These are phyloP conservation scores for Andrena praecox DNA, from an alignment of 2,888 invertebrate species.

Conservation along the genomic window DNA sequence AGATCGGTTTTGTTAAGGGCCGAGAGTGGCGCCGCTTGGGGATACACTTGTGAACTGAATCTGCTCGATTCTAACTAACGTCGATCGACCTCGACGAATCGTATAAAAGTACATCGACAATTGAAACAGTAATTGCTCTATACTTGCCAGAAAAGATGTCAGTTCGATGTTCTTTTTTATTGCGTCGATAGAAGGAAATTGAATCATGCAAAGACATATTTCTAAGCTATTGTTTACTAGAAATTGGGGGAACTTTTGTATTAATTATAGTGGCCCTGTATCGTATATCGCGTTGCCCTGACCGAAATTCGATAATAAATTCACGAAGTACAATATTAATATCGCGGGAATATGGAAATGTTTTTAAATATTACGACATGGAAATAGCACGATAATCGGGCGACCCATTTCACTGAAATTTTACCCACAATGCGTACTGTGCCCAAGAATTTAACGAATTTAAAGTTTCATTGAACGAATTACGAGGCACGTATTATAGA, in stretches of 20 bases:
- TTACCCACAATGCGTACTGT: not conserved
- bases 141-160: not conserved
- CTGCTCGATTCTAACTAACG: constrained; percentile 27
- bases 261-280: not conserved
- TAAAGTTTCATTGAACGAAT: not conserved
- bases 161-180: not conserved
- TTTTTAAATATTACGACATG: not conserved
- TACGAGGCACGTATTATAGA: not conserved
- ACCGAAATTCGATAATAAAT: not conserved
- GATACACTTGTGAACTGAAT: constrained; percentile 15
- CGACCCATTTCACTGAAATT: not conserved
- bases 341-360: not conserved
- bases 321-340: not conserved
- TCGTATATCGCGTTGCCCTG: not conserved
- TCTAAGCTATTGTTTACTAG: not conserved
- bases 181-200: not conserved
- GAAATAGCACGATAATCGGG: not conserved
- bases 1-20: constrained; percentile 6
- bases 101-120: constrained; percentile 44
- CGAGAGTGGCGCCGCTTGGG: constrained; percentile 2
- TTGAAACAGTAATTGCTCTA: not conserved
- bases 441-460: not conserved
- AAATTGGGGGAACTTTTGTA: not conserved
- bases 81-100: constrained; percentile 73
- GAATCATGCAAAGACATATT: constrained; percentile 15